These are phyloP conservation scores for Cryptotermes secundus DNA, from an alignment of 1,140 invertebrate species.

Conservation along the genomic window DNA sequence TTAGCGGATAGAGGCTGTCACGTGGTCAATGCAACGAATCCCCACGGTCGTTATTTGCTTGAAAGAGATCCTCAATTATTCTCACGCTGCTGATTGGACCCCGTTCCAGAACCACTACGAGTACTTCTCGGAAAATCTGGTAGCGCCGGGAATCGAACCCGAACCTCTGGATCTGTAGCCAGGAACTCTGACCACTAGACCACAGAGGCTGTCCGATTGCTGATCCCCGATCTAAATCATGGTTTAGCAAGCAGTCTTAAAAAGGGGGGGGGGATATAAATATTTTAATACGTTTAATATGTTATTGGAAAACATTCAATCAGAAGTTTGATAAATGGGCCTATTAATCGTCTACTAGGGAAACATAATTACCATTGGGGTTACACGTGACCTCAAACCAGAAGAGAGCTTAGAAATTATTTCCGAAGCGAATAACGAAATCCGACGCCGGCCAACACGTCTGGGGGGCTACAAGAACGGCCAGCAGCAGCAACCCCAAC, in stretches of 20 bases:
- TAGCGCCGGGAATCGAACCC: too few relatives aligned
- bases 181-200: too few relatives aligned
- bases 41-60: too few relatives aligned
- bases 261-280: neutral
- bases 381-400: neutral
- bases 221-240: neutral
- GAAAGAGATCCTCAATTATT: too few relatives aligned
- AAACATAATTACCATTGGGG: neutral
- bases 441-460: neutral
- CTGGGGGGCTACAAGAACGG: neutral
- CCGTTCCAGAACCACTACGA: too few relatives aligned
- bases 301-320: neutral
- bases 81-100: too few relatives aligned
- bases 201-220: too few relatives aligned
- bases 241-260: neutral
- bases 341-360: neutral
- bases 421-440: neutral
- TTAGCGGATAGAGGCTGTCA: too few relatives aligned
- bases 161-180: too few relatives aligned
- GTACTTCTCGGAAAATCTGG: too few relatives aligned
- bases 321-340: neutral
- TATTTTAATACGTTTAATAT: neutral
- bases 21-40: too few relatives aligned
- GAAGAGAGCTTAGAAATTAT: neutral
- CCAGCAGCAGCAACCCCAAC: too few relatives aligned